Base-by-base conservation (phyloP, 1,140 invertebrate genomes). In the Drosophila sechellia region DNA sequence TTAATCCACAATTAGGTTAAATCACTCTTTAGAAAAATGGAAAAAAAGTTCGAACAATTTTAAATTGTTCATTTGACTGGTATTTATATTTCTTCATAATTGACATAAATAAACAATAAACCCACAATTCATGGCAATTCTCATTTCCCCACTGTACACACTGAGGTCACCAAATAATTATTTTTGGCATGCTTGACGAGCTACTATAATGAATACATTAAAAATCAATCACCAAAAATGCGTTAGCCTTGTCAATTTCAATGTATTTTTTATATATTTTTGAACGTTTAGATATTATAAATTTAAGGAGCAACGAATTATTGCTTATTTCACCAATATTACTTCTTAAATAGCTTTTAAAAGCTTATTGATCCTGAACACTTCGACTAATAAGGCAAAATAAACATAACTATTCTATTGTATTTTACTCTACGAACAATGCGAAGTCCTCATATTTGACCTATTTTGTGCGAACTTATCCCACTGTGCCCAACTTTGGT, bases 121-220 rank as follows among this genome's bases (percentile, higher is more conserved):
- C 63, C 63, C 63, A 42, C 34, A 27, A 37, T 46, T 66, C 22
- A 63, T 37, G 27, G 40, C 31, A 13, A 22, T 8, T 61, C 27
- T 57, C 31, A 57, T 57, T 61, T 58, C 35, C n/a, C 53, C 31
- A 53, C 53, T 58, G 31, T 31, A 5, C 25, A 31, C 12, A 20
- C 22, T 56, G 64, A 69, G 46, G 35, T 56, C 50, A 34, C n/a
- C 17, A 6, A 11, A 25, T 56, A 66, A 55, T 69, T 15, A 27
- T 35, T 56, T 69, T 69, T 34, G 34, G 17, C 66, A 69, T 53
- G 65, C 61, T 70, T 40, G 50, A 70, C 64, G 56, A 39, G 50
- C 42, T 35, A 3, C 22, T 12, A 20, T 46, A 34, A 69, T 37
- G n/a, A 13, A 54, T 12, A 35, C 35, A 48, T 48, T 56, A 56